Evolutionary conservation across 2,113 vertebrate species (phyloP).

Genomic region (Rhinopomastus cyanomelas): DNA sequence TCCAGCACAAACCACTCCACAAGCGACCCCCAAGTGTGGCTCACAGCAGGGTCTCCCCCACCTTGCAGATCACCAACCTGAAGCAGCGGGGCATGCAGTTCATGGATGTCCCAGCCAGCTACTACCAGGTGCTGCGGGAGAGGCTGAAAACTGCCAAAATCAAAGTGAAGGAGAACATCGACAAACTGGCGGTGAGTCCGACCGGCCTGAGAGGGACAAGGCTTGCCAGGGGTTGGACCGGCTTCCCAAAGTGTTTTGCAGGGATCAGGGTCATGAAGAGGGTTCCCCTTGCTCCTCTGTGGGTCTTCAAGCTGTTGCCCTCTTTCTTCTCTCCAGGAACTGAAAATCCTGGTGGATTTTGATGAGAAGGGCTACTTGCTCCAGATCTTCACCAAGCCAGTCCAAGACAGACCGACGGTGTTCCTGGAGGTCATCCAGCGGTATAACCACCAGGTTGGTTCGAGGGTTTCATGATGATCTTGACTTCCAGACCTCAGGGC

Average conservation of each 20-base stretch:
- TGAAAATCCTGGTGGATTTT: constrained; percentile 93
- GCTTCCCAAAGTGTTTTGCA: neutral
- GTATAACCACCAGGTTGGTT: constrained; percentile 91
- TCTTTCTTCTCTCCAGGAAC: constrained; percentile 75
- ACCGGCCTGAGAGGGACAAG: neutral
- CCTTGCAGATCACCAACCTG: constrained; percentile 84
- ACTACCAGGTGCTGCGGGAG: constrained; percentile 86
- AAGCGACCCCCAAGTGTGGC: neutral
- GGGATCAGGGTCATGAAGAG: neutral
- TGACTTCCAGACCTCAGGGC: neutral
- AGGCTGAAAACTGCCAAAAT: constrained; percentile 86
- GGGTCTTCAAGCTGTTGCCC: rapidly evolving
- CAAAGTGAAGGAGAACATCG: constrained; percentile 84
- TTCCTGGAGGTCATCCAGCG: constrained; percentile 96
- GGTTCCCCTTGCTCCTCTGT: neutral
- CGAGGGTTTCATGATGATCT: neutral
- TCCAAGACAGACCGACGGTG: constrained; percentile 95
- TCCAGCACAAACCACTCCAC: neutral
- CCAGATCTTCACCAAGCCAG: constrained; percentile 96
- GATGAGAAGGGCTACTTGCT: constrained; percentile 95
- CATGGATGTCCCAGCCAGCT: constrained; percentile 85
- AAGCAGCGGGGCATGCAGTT: constrained; percentile 91
- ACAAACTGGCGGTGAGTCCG: constrained; percentile 81
- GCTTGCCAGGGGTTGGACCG: neutral
- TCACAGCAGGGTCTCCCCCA: neutral